A percentile compares a stretch with the other conserved stretches of the same genome.
Evolutionary conservation across 2,888 invertebrate species (phyloP).

Genomic region (Augiades crinisus): DNA sequence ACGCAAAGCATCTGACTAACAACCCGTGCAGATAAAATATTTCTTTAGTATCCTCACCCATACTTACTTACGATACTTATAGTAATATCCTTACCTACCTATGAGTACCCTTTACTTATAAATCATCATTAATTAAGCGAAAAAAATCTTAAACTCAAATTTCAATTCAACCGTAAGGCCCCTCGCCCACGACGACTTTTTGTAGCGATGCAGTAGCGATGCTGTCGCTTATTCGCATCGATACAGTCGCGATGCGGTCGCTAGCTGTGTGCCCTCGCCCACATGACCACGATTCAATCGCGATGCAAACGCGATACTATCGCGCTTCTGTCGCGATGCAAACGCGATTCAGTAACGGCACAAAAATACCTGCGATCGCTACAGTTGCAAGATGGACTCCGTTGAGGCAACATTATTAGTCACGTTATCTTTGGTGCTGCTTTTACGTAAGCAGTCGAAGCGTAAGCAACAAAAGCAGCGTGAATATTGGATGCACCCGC

Average conservation of each 20-base stretch:
- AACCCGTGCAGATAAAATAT: no score
- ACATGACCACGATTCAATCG: slow-evolving; percentile 1
- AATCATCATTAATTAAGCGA: no score
- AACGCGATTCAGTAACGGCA: slow-evolving; percentile 24
- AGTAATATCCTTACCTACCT: no score
- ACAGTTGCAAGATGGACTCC: slow-evolving; percentile 18
- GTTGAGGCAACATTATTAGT: slow-evolving; percentile 9
- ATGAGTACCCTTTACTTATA: no score
- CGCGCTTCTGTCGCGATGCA: slow-evolving; percentile 19
- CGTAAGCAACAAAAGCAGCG: neutral
- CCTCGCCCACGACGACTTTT: neutral
- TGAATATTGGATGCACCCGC: no score
- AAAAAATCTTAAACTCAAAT: no score
- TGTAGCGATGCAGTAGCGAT: no score
- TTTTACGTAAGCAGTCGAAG: slow-evolving; percentile 4
- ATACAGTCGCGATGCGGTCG: slow-evolving; percentile 13
- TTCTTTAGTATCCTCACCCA: no score
- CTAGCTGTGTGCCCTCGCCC: slow-evolving; percentile 12
- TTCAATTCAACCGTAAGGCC: no score
- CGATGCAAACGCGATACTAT: neutral
- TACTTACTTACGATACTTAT: no score
- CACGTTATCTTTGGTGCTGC: slow-evolving; percentile 9
- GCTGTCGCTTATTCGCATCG: slow-evolving; percentile 12
- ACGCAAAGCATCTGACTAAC: no score
- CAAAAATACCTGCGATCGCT: slow-evolving; percentile 17